A percentile compares a stretch with the other conserved stretches of the same genome.
Evolutionary conservation across 2,888 invertebrate genomes (phyloP).

Genomic region (Dendrolimus pini): DNA sequence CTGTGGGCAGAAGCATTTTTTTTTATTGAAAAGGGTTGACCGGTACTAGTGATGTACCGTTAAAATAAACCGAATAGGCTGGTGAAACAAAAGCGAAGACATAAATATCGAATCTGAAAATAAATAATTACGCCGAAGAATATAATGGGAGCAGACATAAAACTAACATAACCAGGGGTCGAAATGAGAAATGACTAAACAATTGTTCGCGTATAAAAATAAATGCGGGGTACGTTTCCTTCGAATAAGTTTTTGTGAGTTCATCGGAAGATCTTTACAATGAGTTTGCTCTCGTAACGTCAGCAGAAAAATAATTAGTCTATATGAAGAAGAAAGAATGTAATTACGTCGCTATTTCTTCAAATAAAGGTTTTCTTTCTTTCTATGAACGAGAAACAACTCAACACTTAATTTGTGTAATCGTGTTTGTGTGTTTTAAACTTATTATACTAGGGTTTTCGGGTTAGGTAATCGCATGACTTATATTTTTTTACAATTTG

Average conservation of each 20-base stretch:
- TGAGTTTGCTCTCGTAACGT: conserved; percentile 50
- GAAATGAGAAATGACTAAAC: conserved; percentile 67
- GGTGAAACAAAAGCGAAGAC: neutral
- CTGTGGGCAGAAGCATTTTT: no score
- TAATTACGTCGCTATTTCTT: no score
- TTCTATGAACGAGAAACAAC: no score
- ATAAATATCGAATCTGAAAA: neutral
- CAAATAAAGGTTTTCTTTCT: no score
- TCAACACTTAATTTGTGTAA: no score
- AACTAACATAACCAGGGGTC: conserved; percentile 26
- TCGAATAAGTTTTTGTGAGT: conserved; percentile 69
- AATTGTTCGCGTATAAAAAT: conserved; percentile 66
- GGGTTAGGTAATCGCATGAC: no score
- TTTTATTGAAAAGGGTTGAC: no score
- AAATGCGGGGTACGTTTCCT: conserved; percentile 58
- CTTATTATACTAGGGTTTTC: no score
- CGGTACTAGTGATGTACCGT: neutral
- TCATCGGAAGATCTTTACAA: conserved; percentile 72
- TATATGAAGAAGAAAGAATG: no score
- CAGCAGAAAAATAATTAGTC: conserved; percentile 21
- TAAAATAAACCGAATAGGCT: neutral
- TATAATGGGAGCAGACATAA: conserved; percentile 24
- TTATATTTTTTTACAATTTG: no score
- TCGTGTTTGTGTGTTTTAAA: no score
- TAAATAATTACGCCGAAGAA: neutral